These are phyloP conservation scores for Bruchidius siliquastri DNA, from an alignment of 2,888 invertebrate species.

Conservation along the genomic window DNA sequence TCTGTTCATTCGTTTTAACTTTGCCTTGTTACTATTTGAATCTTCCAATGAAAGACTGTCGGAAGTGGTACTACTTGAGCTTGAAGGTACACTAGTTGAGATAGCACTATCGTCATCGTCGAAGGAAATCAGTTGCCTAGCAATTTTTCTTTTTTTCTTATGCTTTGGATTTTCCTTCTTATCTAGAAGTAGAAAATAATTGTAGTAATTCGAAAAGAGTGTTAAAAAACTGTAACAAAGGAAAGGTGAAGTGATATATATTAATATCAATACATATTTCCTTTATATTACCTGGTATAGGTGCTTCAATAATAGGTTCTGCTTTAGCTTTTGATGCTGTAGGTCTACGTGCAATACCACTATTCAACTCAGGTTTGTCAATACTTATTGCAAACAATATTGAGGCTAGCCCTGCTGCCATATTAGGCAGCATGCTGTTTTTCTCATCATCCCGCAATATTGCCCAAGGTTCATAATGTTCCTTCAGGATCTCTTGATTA, in stretches of 20 bases:
- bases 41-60: constrained; percentile 30
- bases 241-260: no score
- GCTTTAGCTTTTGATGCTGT: constrained; percentile 46
- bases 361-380: constrained; percentile 78
- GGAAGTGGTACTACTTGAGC: constrained; percentile 38
- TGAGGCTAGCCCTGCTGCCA: constrained; percentile 82
- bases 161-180: constrained; percentile 10
- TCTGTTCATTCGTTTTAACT: constrained; percentile 22
- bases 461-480: constrained; percentile 83
- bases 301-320: constrained; percentile 68
- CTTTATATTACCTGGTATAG: constrained; percentile 53
- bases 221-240: no score
- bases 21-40: constrained; percentile 16
- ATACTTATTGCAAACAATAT: constrained; percentile 90
- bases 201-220: no score
- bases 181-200: background rate
- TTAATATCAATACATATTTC: no score
- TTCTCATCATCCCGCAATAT: constrained; percentile 77
- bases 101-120: constrained; percentile 55
- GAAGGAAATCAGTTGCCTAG: constrained; percentile 65
- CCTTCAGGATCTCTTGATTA: constrained; percentile 57
- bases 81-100: constrained; percentile 41
- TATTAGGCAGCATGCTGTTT: constrained; percentile 72
- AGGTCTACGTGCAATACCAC: constrained; percentile 48
- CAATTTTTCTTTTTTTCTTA: constrained; percentile 43